These are phyloP conservation scores for Elgaria multicarinata DNA, from an alignment of 2,113 vertebrate genomes.

Conservation along the genomic window DNA sequence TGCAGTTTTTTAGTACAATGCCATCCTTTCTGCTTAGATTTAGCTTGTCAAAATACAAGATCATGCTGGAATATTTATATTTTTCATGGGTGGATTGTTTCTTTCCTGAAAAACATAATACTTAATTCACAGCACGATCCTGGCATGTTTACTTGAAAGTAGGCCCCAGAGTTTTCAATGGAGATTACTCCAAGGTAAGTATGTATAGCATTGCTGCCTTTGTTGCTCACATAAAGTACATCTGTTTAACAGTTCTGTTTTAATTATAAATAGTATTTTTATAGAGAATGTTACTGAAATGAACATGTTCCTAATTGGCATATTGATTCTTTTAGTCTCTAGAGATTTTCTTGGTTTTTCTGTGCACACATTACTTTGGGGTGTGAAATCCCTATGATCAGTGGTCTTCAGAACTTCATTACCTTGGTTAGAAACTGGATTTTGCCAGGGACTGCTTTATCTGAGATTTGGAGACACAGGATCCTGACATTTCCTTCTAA, in stretches of 20 bases:
- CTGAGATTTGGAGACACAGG: background rate
- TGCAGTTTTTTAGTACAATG: background rate
- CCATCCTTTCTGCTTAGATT: background rate
- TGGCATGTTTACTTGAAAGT: background rate
- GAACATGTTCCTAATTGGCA: background rate
- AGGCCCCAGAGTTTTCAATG: background rate
- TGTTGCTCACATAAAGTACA: background rate
- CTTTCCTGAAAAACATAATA: background rate
- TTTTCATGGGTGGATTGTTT: background rate
- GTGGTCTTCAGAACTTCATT: background rate
- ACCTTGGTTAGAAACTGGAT: background rate
- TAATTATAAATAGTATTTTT: background rate
- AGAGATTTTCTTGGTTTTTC: background rate
- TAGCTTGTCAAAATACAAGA: background rate
- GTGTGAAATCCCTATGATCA: background rate
- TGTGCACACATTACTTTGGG: background rate
- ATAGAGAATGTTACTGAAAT: background rate
- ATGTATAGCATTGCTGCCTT: background rate
- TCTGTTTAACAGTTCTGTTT: background rate
- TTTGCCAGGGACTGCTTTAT: background rate
- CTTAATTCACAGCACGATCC: background rate
- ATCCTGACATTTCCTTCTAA: background rate
- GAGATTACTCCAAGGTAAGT: background rate
- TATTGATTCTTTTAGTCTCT: background rate
- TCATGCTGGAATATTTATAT: background rate